Evolutionary conservation across 2,888 invertebrate species (phyloP).

Genomic region (Papilio gigon): DNA sequence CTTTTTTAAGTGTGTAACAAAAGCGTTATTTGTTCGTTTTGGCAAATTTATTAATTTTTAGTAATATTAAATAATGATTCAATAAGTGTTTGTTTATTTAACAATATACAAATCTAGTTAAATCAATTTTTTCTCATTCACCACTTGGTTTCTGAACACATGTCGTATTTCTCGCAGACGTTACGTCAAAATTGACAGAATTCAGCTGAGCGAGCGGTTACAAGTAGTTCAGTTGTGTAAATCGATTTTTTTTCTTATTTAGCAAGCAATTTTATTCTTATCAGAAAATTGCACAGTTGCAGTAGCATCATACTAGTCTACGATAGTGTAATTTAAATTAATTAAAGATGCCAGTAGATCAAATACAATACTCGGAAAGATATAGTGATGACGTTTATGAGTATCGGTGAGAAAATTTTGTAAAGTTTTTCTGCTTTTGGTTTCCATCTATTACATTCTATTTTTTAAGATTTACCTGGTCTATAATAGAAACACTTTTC

Average conservation of each 20-base stretch:
- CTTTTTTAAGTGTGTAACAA: background rate
- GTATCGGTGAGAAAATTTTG: conserved; percentile 85
- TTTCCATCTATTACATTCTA: background rate
- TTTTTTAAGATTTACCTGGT: background rate
- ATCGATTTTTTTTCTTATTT: conserved; percentile 7
- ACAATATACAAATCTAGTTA: background rate
- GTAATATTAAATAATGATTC: background rate
- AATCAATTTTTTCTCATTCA: background rate
- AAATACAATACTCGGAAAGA: conserved; percentile 96
- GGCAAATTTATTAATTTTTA: background rate
- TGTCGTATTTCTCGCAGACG: conserved; percentile 1
- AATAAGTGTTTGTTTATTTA: background rate
- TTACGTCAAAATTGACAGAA: conserved; percentile 36
- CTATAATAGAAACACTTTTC: background rate
- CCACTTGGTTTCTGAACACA: background rate
- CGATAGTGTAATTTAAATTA: conserved; percentile 7
- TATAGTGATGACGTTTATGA: conserved; percentile 94
- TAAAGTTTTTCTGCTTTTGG: conserved; percentile 20
- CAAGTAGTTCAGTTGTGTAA: background rate
- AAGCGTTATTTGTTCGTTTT: background rate
- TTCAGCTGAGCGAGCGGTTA: conserved; percentile 32
- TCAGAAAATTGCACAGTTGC: background rate
- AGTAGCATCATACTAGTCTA: background rate
- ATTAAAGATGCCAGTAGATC: conserved; percentile 85
- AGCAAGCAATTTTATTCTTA: background rate